Conservation (phyloP, 2,797 vertebrate species). For the Schizopygopsis malacanthus region DNA sequence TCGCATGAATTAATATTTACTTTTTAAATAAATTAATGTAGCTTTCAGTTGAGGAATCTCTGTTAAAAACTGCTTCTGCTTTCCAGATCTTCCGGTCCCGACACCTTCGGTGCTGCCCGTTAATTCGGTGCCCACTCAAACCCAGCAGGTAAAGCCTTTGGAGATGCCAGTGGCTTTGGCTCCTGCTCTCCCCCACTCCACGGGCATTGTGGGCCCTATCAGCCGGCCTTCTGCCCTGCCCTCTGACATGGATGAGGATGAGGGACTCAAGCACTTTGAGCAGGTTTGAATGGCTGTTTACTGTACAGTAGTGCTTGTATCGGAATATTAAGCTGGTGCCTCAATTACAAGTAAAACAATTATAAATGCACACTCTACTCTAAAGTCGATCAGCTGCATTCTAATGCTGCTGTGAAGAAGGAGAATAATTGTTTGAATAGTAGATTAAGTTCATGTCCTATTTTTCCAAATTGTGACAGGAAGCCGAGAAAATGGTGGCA, state of each 20-base stretch:
- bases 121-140: slow-evolving; percentile 72
- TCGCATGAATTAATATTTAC: background rate
- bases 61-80: background rate
- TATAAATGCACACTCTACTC: background rate
- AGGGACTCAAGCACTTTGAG: slow-evolving; percentile 96
- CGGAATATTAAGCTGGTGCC: background rate
- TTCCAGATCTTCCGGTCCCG: slow-evolving; percentile 79
- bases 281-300: slow-evolving; percentile 77
- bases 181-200: slow-evolving; percentile 78
- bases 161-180: slow-evolving; percentile 76
- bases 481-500: slow-evolving; percentile 99
- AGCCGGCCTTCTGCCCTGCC: slow-evolving; percentile 76
- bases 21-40: background rate
- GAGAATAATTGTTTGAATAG: background rate
- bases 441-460: background rate
- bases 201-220: slow-evolving; percentile 76
- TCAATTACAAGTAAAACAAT: background rate
- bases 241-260: slow-evolving; percentile 93
- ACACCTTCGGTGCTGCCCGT: slow-evolving; percentile 76
- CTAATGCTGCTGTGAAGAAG: background rate
- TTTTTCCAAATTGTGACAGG: slow-evolving; percentile 72
- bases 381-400: background rate
- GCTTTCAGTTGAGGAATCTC: background rate
- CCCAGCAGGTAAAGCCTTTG: slow-evolving; percentile 73
- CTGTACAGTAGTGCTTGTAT: background rate